Conservation (phyloP, 2,888 invertebrate genomes). For the Tenthredo notha region DNA sequence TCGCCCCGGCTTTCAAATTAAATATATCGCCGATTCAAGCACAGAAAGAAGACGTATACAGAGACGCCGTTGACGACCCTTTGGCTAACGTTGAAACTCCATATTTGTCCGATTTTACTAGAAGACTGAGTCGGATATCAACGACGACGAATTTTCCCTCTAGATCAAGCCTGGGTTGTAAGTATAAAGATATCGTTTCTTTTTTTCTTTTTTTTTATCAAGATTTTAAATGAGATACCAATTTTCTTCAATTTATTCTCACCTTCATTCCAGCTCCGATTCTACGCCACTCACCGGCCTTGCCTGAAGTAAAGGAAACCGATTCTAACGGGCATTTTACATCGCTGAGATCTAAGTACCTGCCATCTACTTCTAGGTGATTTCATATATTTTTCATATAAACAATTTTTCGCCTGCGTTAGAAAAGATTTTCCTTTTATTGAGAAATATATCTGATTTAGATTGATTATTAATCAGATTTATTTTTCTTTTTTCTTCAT, state of each 20-base stretch:
- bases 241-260: background rate
- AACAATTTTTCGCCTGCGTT: no score
- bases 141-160: constrained; percentile 66
- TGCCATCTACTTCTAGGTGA: constrained; percentile 69
- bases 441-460: background rate
- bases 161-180: constrained; percentile 69
- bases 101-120: constrained; percentile 86
- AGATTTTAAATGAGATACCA: constrained; percentile 28
- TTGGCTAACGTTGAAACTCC: constrained; percentile 82
- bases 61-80: constrained; percentile 68
- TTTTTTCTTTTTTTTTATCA: background rate
- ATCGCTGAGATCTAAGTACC: constrained; percentile 70
- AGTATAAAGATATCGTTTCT: constrained; percentile 54
- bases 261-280: constrained; percentile 25
- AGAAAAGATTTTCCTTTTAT: background rate
- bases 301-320: constrained; percentile 71
- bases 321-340: constrained; percentile 76
- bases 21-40: constrained; percentile 69
- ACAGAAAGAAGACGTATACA: constrained; percentile 63
- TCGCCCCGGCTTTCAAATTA: constrained; percentile 66
- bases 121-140: constrained; percentile 79
- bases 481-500: background rate
- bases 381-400: constrained; percentile 39
- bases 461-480: background rate
- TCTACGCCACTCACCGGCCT: constrained; percentile 53